phyloP scores from a whole-genome alignment of 2,797 vertebrate genomes.

The Cossypha caffra region DNA sequence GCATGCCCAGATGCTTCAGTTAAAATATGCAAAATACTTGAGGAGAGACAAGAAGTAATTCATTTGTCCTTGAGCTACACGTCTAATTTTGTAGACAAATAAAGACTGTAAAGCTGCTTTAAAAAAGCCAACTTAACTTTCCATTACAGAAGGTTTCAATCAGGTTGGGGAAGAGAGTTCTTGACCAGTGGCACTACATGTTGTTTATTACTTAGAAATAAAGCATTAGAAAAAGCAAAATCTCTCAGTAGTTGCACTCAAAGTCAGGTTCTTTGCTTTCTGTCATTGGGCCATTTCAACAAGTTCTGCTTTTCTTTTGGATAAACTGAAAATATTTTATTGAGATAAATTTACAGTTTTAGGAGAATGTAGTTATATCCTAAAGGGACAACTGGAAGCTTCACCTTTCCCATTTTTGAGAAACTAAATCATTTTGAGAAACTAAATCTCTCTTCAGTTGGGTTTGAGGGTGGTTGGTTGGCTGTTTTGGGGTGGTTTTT shows the following conservation, averaged over 20 bases:
- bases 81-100: slow-evolving; percentile 30
- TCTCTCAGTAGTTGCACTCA: not conserved
- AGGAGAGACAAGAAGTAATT: not conserved
- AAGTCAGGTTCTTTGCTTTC: not conserved
- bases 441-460: not conserved
- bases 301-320: not conserved
- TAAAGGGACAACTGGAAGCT: not conserved
- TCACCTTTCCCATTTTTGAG: not conserved
- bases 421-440: not conserved
- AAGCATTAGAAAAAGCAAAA: not conserved
- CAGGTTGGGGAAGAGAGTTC: not conserved
- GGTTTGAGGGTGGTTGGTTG: not conserved
- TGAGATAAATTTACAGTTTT: not conserved
- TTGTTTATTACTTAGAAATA: not conserved
- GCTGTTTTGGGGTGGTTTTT: not conserved
- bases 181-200: not conserved
- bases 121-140: slow-evolving; percentile 36
- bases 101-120: slow-evolving; percentile 49
- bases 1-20: not conserved
- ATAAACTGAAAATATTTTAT: not conserved
- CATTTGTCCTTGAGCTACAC: slow-evolving; percentile 1
- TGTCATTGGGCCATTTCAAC: not conserved
- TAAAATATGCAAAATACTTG: slow-evolving; percentile 1
- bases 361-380: not conserved
- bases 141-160: slow-evolving; percentile 34